Evolutionary conservation across 2,113 vertebrate species (phyloP).

Genomic region (Tauraco erythrolophus): DNA sequence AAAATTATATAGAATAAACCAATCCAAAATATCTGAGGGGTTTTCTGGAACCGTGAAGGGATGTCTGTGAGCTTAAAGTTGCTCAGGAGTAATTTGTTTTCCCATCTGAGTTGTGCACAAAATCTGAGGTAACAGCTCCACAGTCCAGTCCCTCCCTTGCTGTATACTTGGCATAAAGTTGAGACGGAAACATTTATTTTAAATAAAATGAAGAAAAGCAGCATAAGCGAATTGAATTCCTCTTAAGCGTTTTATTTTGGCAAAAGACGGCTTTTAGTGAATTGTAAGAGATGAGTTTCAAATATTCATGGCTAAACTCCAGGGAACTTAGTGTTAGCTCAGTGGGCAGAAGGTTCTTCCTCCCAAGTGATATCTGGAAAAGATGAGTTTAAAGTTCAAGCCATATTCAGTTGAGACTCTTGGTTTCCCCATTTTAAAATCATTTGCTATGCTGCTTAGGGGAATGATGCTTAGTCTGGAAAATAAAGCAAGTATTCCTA

Average conservation of each 20-base stretch:
- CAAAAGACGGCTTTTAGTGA: slow-evolving; percentile 25
- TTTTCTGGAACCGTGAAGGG: too few relatives aligned
- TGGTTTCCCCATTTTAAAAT: slow-evolving; percentile 39
- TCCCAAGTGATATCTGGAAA: slow-evolving; percentile 50
- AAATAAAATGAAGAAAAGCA: slow-evolving; percentile 4
- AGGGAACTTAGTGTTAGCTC: slow-evolving; percentile 63
- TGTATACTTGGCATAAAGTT: slow-evolving; percentile 20
- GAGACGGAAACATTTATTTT: background rate
- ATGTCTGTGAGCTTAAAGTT: too few relatives aligned
- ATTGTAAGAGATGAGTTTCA: slow-evolving; percentile 36
- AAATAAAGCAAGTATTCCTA: slow-evolving; percentile 10
- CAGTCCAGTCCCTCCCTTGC: background rate
- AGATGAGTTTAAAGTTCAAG: slow-evolving; percentile 58
- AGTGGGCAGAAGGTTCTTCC: slow-evolving; percentile 50
- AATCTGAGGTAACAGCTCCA: background rate
- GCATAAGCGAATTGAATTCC: background rate
- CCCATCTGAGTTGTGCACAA: background rate
- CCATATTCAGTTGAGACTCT: slow-evolving; percentile 26
- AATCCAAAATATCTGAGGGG: too few relatives aligned
- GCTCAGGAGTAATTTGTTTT: slow-evolving; percentile 16
- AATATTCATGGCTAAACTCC: slow-evolving; percentile 68
- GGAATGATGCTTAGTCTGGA: background rate
- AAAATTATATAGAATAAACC: background rate
- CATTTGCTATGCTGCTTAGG: slow-evolving; percentile 9
- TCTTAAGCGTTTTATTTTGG: slow-evolving; percentile 53